Evolutionary conservation across 2,888 invertebrate species (phyloP).

Genomic region (Heliconius sara): DNA sequence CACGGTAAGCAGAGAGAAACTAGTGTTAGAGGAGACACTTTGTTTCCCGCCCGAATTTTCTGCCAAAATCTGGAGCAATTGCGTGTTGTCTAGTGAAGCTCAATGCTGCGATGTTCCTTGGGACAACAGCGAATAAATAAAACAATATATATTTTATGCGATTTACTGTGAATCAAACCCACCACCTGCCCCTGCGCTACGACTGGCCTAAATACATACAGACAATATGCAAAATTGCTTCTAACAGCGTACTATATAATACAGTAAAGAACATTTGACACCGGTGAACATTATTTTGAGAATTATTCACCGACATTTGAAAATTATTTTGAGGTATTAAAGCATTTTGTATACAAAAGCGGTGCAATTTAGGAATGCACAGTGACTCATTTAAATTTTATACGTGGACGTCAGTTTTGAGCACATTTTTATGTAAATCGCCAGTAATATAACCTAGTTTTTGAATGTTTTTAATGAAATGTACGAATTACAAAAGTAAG

Average conservation of each 20-base stretch:
- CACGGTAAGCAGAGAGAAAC: too few species aligned
- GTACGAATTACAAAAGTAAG: neutral
- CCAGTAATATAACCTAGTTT: conserved; percentile 27
- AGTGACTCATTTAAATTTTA: conserved; percentile 34
- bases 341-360: conserved; percentile 24
- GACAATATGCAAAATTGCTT: neutral
- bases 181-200: neutral
- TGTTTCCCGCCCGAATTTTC: neutral
- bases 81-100: neutral
- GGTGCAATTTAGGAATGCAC: conserved; percentile 20
- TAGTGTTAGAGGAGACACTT: too few species aligned
- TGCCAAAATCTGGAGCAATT: neutral
- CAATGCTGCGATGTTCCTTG: neutral
- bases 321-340: conserved; percentile 31
- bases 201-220: neutral
- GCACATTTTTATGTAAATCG: conserved; percentile 29
- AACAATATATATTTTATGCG: neutral
- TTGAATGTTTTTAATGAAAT: conserved; percentile 6
- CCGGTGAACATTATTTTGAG: too few species aligned
- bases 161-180: neutral
- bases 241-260: neutral
- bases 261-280: conserved; percentile 13
- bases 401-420: conserved; percentile 18
- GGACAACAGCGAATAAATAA: neutral
- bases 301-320: too few species aligned